Evolutionary conservation across 64 coral and sea anemone species (phyloP), one percentile per base, ranked within the genome.

Genomic region (Montipora efflorescens): DNA sequence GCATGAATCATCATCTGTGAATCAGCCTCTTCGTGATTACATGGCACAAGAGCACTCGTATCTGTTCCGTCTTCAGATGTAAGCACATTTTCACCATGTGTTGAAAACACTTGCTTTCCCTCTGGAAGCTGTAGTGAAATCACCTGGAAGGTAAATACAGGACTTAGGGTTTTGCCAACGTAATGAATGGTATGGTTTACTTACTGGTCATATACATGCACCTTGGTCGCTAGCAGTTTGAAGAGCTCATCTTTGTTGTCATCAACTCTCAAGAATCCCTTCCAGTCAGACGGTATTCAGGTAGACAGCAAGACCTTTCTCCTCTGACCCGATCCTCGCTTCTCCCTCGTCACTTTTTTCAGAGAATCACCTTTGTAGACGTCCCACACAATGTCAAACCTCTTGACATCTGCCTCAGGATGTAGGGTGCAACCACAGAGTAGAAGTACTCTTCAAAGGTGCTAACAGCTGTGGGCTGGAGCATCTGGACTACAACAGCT

Each of bases 371-470:
- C 75, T 73, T 67, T 25, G 25, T 25, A 25, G 25, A 25, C 25
- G 25, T 25, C 25, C 25, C 25, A 25, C 25, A 25, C 25, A 25
- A 25, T n/a, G 47, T 91, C 77, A 91, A 82, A 28, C 57, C 78
- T 91, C 10, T 72, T 81, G 13, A 48, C 78, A 16, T 14, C 9
- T 71, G 79, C 55, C n/a, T 68, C 51, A 13, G 67, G 43, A 90
- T 47, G 16, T 79, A 69, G 14, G 88, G 88, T 2, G 88, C 74
- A 79, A 90, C 59, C 16, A 79, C 49, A 58, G 49, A 76, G 74
- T 89, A 46, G 28, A 62, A 79, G 75, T 89, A 77, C 51, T 89
- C 87, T 89, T 89, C 87, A 76, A 89, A 77, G 59, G 72, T 89
- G 70, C 72, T 52, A 18, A 79, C 87, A 59, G 87, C 87, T 77